phyloP scores from a whole-genome alignment of 1,140 invertebrate species.

The Drosophila obscura region DNA sequence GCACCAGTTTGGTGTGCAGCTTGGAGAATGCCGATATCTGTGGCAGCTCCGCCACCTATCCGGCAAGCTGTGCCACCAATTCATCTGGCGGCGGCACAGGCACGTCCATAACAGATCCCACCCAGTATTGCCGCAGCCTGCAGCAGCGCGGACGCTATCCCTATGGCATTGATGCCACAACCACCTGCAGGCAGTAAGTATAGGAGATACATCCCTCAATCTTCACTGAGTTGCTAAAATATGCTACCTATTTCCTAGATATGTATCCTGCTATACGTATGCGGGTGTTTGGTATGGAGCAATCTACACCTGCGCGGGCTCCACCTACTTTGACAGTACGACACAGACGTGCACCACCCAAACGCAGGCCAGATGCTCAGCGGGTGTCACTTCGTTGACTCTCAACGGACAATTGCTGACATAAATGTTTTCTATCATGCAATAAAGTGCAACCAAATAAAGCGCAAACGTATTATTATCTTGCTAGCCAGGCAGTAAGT shows the following conservation, averaged over 20 bases:
- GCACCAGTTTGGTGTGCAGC: slow-evolving; percentile 34
- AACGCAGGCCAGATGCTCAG: slow-evolving; percentile 42
- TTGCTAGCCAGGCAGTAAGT: too few relatives aligned
- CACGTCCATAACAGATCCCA: slow-evolving; percentile 26
- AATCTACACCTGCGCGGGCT: slow-evolving; percentile 37
- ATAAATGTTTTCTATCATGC: not conserved
- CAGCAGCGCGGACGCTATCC: slow-evolving; percentile 45
- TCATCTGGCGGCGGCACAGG: not conserved
- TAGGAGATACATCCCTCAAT: too few relatives aligned
- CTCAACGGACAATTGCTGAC: slow-evolving; percentile 10
- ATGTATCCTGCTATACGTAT: slow-evolving; percentile 30
- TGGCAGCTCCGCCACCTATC: not conserved
- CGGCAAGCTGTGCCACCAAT: slow-evolving; percentile 19
- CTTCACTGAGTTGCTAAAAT: too few relatives aligned
- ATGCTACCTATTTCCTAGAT: slow-evolving; percentile 12
- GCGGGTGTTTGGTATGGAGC: slow-evolving; percentile 29
- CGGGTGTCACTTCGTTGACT: slow-evolving; percentile 12
- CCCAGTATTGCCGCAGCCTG: slow-evolving; percentile 23
- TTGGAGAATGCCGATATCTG: slow-evolving; percentile 26
- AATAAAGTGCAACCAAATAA: too few relatives aligned
- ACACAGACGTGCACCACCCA: slow-evolving; percentile 10
- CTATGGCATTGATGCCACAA: slow-evolving; percentile 30
- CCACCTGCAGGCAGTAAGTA: slow-evolving; percentile 53
- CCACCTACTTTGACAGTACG: slow-evolving; percentile 44
- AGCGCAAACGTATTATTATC: too few relatives aligned